phyloP scores from a whole-genome alignment of 2,888 invertebrate species.

The Heliconius hortense region DNA sequence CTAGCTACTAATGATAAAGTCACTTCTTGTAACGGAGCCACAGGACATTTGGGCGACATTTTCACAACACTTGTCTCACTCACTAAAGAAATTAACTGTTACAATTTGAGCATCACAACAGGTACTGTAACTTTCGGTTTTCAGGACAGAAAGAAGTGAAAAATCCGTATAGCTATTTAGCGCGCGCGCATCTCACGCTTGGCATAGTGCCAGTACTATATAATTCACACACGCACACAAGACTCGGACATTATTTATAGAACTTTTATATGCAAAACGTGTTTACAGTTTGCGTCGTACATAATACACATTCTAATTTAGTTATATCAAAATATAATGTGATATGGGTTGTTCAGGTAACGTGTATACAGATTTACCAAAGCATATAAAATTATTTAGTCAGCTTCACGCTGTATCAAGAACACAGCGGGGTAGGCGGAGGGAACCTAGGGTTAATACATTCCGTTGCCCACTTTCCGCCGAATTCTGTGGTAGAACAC shows the following conservation, averaged over 20 bases:
- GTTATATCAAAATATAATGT: slow-evolving; percentile 26
- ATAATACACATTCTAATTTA: slow-evolving; percentile 43
- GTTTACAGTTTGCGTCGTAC: slow-evolving; percentile 63
- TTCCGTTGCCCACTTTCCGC: no score
- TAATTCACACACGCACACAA: slow-evolving; percentile 71
- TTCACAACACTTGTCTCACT: slow-evolving; percentile 57
- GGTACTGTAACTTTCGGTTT: slow-evolving; percentile 58
- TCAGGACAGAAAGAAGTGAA: slow-evolving; percentile 69
- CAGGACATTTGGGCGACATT: slow-evolving; percentile 85
- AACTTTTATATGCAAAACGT: slow-evolving; percentile 71
- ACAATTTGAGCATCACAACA: slow-evolving; percentile 62
- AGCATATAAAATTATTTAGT: background rate
- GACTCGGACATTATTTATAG: slow-evolving; percentile 71
- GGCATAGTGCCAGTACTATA: slow-evolving; percentile 72
- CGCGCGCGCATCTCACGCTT: slow-evolving; percentile 61
- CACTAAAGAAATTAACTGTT: slow-evolving; percentile 44
- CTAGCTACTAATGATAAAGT: slow-evolving; percentile 83
- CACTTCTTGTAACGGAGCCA: slow-evolving; percentile 82
- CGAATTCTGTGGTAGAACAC: no score
- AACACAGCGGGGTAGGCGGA: no score
- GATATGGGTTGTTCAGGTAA: slow-evolving; percentile 16
- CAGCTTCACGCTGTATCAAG: no score
- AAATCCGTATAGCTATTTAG: slow-evolving; percentile 70
- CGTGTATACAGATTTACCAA: background rate
- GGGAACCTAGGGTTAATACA: no score